Evolutionary conservation across 92 coral and sea anemone species (phyloP), one percentile per base, ranked within the genome.

Genomic region (Epizoanthus ramosus): DNA sequence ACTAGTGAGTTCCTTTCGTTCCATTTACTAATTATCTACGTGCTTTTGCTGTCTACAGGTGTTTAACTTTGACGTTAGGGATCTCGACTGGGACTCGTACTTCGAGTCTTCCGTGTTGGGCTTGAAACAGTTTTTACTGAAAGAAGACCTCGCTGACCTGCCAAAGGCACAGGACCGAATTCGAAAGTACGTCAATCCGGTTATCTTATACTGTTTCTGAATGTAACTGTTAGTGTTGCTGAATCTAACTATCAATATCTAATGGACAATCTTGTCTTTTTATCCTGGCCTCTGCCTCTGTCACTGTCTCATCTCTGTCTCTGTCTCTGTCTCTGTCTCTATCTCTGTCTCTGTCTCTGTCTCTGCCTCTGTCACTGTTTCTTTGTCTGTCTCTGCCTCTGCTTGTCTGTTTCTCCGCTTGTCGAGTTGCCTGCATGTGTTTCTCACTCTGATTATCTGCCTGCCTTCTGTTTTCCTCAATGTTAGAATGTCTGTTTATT

Each of bases 1-100:
- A 2, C 2, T 28, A 28, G 31, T 28, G 31, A 28, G 31, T 0
- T 28, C 31, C 31, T 2, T 28, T 28, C 31, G 31, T 28, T 28
- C 31, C 31, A 28, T 37, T 37, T 37, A 37, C 4, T 6, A 37
- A 37, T 35, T 37, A 37, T 37, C 43, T 37, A 0, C 43, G 4
- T 37, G 43, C 1, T 37, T 37, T 6, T 6, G 5, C 43, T 37
- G 43, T 80, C 45, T 7, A 6, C 79, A 97, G 99, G 91, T 73
- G 28, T 97, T 97, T 70, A 79, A 73, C 50, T 97, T 97, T 83
- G 99, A 97, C 66, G 96, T 97, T 1, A 90, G 95, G 45, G 93
- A 87, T 19, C 64, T 97, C 2, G 97, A 97, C 73, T 97, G 99
- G 99, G 80, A 85, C 39, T 33, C 73, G 1, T 97, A 97, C 80